Evolutionary conservation across 1,140 invertebrate genomes (phyloP).

Genomic region (Bombus huntii): DNA sequence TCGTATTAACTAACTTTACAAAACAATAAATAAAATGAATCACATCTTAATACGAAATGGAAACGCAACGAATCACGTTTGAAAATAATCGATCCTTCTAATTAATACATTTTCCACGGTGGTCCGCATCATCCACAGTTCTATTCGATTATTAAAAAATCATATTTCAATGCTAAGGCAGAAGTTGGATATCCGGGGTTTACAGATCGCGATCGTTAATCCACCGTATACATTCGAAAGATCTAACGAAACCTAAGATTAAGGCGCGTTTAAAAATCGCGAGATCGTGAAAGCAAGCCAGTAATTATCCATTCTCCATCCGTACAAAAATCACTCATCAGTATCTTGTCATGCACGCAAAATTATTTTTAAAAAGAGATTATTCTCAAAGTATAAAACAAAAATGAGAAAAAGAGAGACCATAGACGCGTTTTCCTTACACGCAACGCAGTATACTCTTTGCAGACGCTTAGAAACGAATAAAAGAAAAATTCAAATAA

Average conservation of each 20-base stretch:
- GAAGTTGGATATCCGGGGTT: neutral
- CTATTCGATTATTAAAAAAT: neutral
- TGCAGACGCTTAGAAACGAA: neutral
- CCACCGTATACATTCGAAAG: neutral
- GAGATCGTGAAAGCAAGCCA: neutral
- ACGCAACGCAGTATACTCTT: neutral
- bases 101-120: neutral
- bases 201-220: neutral
- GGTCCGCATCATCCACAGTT: neutral
- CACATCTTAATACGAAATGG: neutral
- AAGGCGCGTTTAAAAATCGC: neutral
- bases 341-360: neutral
- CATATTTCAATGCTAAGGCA: neutral
- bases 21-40: slow-evolving; percentile 4
- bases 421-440: neutral
- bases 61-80: neutral
- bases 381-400: neutral
- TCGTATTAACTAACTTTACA: neutral
- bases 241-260: neutral
- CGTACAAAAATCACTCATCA: neutral
- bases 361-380: neutral
- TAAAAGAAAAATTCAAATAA: neutral
- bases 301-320: neutral
- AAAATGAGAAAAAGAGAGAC: neutral
- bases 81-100: neutral